phyloP scores from a whole-genome alignment of 2,113 vertebrate genomes.

The Mesocricetus auratus region DNA sequence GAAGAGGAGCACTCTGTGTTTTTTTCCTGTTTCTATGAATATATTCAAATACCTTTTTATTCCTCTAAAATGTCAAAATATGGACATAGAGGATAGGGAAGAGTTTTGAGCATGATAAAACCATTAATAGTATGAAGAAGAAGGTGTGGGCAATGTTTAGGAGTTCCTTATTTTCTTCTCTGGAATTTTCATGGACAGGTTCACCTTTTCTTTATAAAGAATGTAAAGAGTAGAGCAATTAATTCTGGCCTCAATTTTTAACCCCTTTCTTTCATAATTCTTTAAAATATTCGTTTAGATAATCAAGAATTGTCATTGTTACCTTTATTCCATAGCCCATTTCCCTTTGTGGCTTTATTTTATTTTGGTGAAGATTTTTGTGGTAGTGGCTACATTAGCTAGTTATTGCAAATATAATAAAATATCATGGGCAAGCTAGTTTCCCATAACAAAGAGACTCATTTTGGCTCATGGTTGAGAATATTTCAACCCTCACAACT shows the following conservation, averaged over 20 bases:
- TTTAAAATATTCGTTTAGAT: background rate
- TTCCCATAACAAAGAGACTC: background rate
- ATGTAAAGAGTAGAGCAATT: background rate
- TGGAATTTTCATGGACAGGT: background rate
- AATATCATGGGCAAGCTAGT: background rate
- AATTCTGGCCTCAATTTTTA: background rate
- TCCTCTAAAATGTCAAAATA: background rate
- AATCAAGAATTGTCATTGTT: background rate
- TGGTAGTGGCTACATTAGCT: background rate
- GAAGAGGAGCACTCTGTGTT: background rate
- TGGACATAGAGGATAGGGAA: background rate
- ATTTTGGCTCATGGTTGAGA: background rate
- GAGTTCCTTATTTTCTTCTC: background rate
- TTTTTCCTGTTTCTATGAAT: background rate
- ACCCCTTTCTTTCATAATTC: background rate
- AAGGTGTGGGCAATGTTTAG: background rate
- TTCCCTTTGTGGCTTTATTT: background rate
- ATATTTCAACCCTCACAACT: background rate
- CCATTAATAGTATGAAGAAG: background rate
- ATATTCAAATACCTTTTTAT: background rate
- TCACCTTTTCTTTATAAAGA: background rate
- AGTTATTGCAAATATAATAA: background rate
- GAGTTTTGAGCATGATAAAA: background rate
- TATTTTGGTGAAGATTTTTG: background rate
- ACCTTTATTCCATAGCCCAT: background rate